Evolutionary conservation across 1,140 invertebrate species (phyloP).

Genomic region (Sinella curviseta): DNA sequence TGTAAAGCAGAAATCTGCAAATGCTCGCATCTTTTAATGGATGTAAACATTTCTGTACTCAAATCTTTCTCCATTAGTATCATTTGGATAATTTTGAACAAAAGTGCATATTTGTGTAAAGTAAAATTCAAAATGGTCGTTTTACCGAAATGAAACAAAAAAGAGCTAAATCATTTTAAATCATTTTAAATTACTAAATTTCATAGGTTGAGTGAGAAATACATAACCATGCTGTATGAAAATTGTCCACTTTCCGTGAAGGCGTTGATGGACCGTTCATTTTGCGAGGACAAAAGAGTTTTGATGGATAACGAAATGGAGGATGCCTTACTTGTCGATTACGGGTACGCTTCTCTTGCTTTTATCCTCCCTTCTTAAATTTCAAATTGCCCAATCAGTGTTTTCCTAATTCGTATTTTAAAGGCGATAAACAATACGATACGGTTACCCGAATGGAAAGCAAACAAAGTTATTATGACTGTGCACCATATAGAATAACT

Average conservation of each 20-base stretch:
- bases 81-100: too few relatives aligned
- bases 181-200: too few relatives aligned
- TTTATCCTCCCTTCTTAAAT: not conserved
- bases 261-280: constrained; percentile 7
- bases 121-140: too few relatives aligned
- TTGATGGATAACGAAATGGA: not conserved
- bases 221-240: constrained; percentile 13
- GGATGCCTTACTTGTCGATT: not conserved
- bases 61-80: too few relatives aligned
- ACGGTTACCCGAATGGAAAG: not conserved
- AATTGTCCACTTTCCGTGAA: constrained; percentile 2
- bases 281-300: not conserved
- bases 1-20: too few relatives aligned
- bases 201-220: not conserved
- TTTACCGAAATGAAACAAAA: too few relatives aligned
- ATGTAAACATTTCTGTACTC: too few relatives aligned
- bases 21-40: too few relatives aligned
- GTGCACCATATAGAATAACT: not conserved
- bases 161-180: too few relatives aligned
- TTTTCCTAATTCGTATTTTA: not conserved
- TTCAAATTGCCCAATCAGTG: too few relatives aligned
- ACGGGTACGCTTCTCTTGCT: not conserved
- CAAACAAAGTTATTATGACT: not conserved
- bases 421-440: not conserved
- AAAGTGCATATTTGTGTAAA: too few relatives aligned